A percentile compares a stretch with the other conserved stretches of the same genome.
These are phyloP conservation scores for Brachionus rubens DNA, from an alignment of 1,140 invertebrate species.

Conservation along the genomic window DNA sequence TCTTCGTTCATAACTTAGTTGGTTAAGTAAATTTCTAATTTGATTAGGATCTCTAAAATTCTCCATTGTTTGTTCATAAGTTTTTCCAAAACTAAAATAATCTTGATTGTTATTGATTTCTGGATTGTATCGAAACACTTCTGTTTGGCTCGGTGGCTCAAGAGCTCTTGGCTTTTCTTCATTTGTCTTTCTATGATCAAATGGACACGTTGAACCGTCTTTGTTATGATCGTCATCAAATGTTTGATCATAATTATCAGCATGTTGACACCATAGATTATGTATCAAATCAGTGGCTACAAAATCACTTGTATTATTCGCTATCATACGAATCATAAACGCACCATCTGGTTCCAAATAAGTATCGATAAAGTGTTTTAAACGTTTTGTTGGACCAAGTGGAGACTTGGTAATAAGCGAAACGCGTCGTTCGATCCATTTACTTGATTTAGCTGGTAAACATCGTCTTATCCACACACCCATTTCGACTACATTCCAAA, in stretches of 20 bases:
- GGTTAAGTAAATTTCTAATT: neutral
- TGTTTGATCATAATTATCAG: conserved; percentile 35
- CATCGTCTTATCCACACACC: conserved; percentile 16
- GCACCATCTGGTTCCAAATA: conserved; percentile 63
- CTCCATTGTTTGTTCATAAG: neutral
- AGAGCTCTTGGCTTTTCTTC: too few relatives aligned
- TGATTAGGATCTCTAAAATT: neutral
- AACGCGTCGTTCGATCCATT: conserved; percentile 43
- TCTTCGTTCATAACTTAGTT: neutral
- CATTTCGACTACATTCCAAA: conserved; percentile 55
- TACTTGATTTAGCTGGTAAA: conserved; percentile 21
- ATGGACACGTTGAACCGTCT: neutral
- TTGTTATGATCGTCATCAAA: conserved; percentile 27
- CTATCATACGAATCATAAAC: conserved; percentile 62
- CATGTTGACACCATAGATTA: conserved; percentile 41
- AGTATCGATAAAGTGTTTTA: conserved; percentile 61
- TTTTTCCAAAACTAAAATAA: conserved; percentile 20
- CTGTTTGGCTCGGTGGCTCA: too few relatives aligned
- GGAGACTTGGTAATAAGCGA: conserved; percentile 1
- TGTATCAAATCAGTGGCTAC: conserved; percentile 60
- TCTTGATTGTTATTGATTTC: too few relatives aligned
- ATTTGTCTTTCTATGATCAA: conserved; percentile 44
- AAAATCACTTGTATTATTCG: conserved; percentile 64
- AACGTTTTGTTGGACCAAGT: conserved; percentile 52
- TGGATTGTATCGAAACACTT: too few relatives aligned